phyloP scores from a whole-genome alignment of 2,888 invertebrate genomes.

The Macropis europaea region DNA sequence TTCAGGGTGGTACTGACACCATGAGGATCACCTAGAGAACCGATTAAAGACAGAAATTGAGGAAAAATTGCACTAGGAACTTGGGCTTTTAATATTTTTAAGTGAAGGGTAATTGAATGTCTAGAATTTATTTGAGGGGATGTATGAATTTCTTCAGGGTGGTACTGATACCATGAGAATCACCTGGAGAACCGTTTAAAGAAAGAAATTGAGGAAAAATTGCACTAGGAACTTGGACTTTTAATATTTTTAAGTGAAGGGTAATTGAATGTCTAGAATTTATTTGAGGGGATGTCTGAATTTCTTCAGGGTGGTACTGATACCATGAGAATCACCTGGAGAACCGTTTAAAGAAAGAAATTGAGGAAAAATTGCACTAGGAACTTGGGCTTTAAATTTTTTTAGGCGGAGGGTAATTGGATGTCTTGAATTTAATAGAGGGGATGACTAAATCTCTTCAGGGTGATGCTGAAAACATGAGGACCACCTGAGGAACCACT shows the following conservation, averaged over 20 bases:
- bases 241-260: no score
- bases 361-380: background rate
- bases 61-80: background rate
- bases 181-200: constrained; percentile 65
- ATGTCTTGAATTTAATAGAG: no score
- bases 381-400: no score
- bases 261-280: no score
- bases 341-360: background rate
- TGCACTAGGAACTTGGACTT: background rate
- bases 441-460: no score
- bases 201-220: background rate
- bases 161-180: constrained; percentile 74
- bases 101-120: no score
- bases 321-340: constrained; percentile 76
- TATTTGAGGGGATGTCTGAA: no score
- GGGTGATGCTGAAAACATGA: constrained; percentile 75
- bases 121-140: no score
- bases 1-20: constrained; percentile 74
- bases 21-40: constrained; percentile 74
- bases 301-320: no score
- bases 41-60: background rate
- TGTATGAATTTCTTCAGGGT: no score
- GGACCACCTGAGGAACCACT: constrained; percentile 71
- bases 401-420: no score
- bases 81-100: no score